Evolutionary conservation across 2,113 vertebrate genomes (phyloP).

Genomic region (Dolichotis patagonum): DNA sequence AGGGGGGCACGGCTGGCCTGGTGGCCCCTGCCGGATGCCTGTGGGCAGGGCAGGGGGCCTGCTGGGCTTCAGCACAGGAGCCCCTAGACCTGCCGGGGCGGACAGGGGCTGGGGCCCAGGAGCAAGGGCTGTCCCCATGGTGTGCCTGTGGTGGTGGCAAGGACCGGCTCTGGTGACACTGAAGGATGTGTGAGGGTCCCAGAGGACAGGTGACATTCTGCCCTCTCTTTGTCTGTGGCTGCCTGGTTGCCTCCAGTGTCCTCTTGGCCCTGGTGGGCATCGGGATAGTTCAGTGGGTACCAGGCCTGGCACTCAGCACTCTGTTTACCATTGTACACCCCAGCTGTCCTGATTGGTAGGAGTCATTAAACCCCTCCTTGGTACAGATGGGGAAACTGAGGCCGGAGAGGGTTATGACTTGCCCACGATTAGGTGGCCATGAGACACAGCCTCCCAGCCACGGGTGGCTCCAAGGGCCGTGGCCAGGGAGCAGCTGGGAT

Average conservation of each 20-base stretch:
- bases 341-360: not conserved
- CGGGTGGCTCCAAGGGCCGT: not conserved
- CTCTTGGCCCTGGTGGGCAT: not conserved
- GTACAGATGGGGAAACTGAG: not conserved
- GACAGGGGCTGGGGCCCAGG: not conserved
- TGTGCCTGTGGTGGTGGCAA: fast-evolving
- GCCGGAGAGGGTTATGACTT: not conserved
- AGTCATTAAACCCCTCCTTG: fast-evolving
- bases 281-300: fast-evolving
- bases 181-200: not conserved
- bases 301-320: fast-evolving
- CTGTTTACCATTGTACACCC: not conserved
- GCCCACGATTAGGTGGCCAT: not conserved
- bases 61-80: not conserved
- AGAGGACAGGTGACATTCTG: fast-evolving
- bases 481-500: not conserved
- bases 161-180: not conserved
- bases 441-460: fast-evolving
- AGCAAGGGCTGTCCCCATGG: fast-evolving
- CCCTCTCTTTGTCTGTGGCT: fast-evolving
- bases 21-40: fast-evolving
- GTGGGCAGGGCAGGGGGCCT: fast-evolving
- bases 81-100: not conserved
- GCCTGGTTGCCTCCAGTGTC: not conserved
- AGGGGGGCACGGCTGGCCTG: fast-evolving